phyloP scores from a whole-genome alignment of 2,888 invertebrate species.

The Tromatobia lineatoria region DNA sequence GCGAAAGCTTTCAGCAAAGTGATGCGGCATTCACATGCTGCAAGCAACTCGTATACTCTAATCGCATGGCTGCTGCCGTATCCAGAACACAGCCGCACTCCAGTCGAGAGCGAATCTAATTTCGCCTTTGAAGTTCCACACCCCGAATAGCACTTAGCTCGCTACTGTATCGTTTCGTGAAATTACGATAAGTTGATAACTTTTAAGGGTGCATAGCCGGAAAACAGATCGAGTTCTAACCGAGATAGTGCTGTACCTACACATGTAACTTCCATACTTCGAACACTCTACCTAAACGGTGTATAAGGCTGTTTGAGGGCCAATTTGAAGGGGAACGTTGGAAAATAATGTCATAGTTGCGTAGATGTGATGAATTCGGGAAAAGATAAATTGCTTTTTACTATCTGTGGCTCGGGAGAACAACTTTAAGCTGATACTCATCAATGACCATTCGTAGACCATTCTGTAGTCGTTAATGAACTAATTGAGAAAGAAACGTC shows the following conservation, averaged over 20 bases:
- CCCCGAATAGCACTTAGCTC: constrained; percentile 28
- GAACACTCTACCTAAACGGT: not conserved
- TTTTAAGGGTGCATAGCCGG: constrained; percentile 22
- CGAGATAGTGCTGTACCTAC: not conserved
- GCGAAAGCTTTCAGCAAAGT: constrained; percentile 12
- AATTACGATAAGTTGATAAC: constrained; percentile 39
- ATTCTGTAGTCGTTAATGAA: not conserved
- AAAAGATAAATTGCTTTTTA: not conserved
- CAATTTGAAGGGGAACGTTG: not conserved
- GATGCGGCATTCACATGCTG: not conserved
- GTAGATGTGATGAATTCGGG: not conserved
- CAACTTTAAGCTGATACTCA: no score
- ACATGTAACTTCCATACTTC: not conserved
- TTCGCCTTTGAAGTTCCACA: constrained; percentile 1
- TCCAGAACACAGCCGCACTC: not conserved
- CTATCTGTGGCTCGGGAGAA: not conserved
- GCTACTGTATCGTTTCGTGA: constrained; percentile 11
- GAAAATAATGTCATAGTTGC: not conserved
- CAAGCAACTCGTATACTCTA: not conserved
- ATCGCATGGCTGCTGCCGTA: not conserved
- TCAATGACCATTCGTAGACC: no score
- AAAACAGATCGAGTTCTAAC: constrained; percentile 2
- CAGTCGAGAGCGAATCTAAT: constrained; percentile 28
- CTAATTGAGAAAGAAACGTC: not conserved
- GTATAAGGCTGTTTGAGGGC: not conserved